Evolutionary conservation across 2,797 vertebrate species (phyloP), one percentile per base, ranked within the genome.

Genomic region (Otolemur crassicaudatus): DNA sequence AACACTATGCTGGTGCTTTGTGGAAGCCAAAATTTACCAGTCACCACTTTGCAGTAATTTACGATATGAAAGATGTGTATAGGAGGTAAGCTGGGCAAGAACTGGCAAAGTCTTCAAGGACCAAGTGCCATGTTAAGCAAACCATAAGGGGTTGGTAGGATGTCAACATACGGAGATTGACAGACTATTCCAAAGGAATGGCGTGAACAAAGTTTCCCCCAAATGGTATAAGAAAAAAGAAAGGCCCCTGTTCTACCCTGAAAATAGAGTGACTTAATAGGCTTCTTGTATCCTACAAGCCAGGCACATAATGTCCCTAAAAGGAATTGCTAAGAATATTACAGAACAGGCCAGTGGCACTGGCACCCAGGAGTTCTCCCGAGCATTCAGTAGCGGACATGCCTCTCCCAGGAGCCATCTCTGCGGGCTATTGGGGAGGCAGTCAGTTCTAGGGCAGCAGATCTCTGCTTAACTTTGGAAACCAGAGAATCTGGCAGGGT

Each of bases 401-500:
- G n/a, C 87, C 83, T 88, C 89, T 69, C 61, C 0, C 13, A 4
- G 13, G 69, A 79, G 56, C 76, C 89, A n/a, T 87, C 77, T 91
- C 91, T 56, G 73, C 0, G 0, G 93, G 49, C 67, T 53, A 27
- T 49, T 81, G 14, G 53, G 77, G 61, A 61, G 91, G 93, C 70
- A 63, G 34, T 46, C 83, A 2, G 20, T 46, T 91, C 83, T 63
- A 49, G 81, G 37, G 83, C 91, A 96, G 83, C 90, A 87, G 76
- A 77, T 84, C 83, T 49, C 75, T 60, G 86, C 89, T 95, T 92
- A 53, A 84, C 94, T 95, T 96, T 43, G 94, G 96, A 87, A 96
- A 90, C 61, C 34, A 37, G 69, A 93, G 86, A 73, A 29, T 85
- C 86, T 86, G 92, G 87, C 87, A 94, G 76, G 67, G 60, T 72